Base-by-base conservation (phyloP, 2,888 invertebrate species). In the Aporophyla nigra region DNA sequence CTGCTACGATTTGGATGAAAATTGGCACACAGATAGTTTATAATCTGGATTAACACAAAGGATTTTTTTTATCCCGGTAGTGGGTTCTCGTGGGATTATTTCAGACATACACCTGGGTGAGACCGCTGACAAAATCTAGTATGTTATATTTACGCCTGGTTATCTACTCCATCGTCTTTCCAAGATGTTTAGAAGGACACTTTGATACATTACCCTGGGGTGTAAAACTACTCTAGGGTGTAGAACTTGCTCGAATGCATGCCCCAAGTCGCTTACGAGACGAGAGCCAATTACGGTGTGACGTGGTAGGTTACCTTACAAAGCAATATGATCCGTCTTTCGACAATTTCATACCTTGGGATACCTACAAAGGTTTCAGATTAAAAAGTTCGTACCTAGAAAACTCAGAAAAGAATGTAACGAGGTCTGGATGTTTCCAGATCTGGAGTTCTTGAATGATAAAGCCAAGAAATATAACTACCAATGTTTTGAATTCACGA, bases 181-280 rank as follows among this genome's bases (percentile, higher is more conserved):
- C 16, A 46, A 56, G 14, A 59, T 56, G 24, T 74, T 69, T 21
- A 43, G 16, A 68, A n/a, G 61, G 40, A 65, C 40, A 54, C 54
- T 53, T 59, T 43, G 46, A 59, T 71, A 74, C 61, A 62, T 61
- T 61, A 71, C 82, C 40, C 68, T 21, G 43, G 54, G 27, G 67
- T 70, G 72, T 70, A 54, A 83, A 79, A 85, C 58, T 82, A 9
- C 1, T 12, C 43, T 21, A 49, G 54, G 40, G 62, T 70, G 70
- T 70, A 54, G 80, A 76, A 85, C 58, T 82, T 75, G 40, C 51
- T 74, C 24, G 16, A 43, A 72, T 54, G n/a, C 70, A 61, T 72
- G 63, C 70, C 5, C 21, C 27, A 76, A 67, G 69, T 70, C n/a
- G 51, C 24, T 62, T 51, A 54, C 19, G 62, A 72, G 54, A 73